Percentiles rank a stretch among this genome's conserved stretches.
phyloP scores from a whole-genome alignment of 2,797 vertebrate genomes.

The Girardinus metallicus region DNA sequence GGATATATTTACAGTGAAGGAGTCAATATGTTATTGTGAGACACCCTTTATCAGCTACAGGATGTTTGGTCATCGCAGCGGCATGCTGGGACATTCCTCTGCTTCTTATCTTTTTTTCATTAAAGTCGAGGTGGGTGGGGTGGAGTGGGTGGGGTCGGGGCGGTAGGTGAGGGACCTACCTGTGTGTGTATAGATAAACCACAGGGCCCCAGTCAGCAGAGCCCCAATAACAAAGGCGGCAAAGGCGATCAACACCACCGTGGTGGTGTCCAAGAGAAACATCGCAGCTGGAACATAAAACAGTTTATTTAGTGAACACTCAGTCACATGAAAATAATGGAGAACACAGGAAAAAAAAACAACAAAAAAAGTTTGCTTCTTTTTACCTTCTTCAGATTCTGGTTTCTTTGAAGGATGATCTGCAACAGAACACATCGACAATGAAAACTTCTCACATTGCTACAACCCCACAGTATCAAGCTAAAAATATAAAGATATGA shows the following conservation, averaged over 20 bases:
- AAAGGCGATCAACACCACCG: slow-evolving; percentile 95
- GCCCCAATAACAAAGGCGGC: slow-evolving; percentile 95
- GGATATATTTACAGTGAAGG: slow-evolving; percentile 79
- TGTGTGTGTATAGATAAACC: slow-evolving; percentile 98
- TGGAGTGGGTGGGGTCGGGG: slow-evolving; percentile 3
- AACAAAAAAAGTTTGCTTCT: not conserved
- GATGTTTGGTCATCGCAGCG: slow-evolving; percentile 69
- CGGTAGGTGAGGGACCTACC: slow-evolving; percentile 79
- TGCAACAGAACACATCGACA: slow-evolving; percentile 34
- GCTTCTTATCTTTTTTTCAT: slow-evolving; percentile 66
- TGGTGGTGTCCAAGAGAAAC: slow-evolving; percentile 89
- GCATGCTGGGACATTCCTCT: slow-evolving; percentile 65
- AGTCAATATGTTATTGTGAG: slow-evolving; percentile 79
- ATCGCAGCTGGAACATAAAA: slow-evolving; percentile 70
- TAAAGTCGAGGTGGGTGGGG: slow-evolving; percentile 34
- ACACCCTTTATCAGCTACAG: slow-evolving; percentile 66
- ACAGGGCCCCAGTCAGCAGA: slow-evolving; percentile 92
- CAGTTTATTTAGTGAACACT: not conserved
- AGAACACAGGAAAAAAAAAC: not conserved
- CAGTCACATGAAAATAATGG: not conserved
- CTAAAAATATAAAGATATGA: slow-evolving; percentile 2
- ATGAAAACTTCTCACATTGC: not conserved
- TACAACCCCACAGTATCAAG: slow-evolving; percentile 6
- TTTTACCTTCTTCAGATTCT: slow-evolving; percentile 27
- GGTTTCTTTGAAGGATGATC: not conserved